phyloP scores from a whole-genome alignment of 2,888 invertebrate species.

The Pollenia amentaria region DNA sequence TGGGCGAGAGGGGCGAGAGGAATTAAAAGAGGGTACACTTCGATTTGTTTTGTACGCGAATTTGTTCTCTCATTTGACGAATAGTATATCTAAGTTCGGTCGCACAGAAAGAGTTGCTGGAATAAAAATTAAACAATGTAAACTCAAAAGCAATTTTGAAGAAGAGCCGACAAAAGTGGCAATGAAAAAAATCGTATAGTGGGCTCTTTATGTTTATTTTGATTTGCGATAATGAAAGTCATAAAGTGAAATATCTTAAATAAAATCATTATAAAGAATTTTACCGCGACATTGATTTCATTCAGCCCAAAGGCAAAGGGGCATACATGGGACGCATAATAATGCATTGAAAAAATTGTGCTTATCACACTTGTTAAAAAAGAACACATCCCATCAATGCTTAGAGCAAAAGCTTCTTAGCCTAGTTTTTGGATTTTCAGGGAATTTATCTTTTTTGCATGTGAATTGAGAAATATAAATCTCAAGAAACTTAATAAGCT shows the following conservation, averaged over 20 bases:
- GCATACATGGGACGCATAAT: slow-evolving; percentile 79
- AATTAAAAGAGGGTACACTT: too few relatives aligned
- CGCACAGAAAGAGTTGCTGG: too few relatives aligned
- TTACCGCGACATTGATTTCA: slow-evolving; percentile 68
- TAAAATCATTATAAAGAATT: slow-evolving; percentile 60
- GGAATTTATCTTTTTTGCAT: neutral
- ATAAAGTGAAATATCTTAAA: slow-evolving; percentile 37
- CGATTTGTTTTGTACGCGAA: too few relatives aligned
- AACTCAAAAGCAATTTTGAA: neutral
- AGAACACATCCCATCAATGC: neutral
- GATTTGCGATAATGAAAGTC: slow-evolving; percentile 7
- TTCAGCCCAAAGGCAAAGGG: slow-evolving; percentile 78
- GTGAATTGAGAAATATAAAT: neutral
- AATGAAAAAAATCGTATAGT: neutral
- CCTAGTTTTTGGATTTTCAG: slow-evolving; percentile 8
- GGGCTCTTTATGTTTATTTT: neutral
- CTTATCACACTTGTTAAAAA: slow-evolving; percentile 76
- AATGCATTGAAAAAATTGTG: slow-evolving; percentile 51
- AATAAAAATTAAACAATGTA: too few relatives aligned
- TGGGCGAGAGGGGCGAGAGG: too few relatives aligned
- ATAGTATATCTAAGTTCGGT: too few relatives aligned
- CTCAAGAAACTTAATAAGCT: slow-evolving; percentile 47
- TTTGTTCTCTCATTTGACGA: too few relatives aligned
- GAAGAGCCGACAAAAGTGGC: neutral
- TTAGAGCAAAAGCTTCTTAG: slow-evolving; percentile 5